A percentile compares a stretch with the other conserved stretches of the same genome.
These are phyloP conservation scores for Megaptera novaeangliae DNA, from an alignment of 2,113 vertebrate species.

Conservation along the genomic window DNA sequence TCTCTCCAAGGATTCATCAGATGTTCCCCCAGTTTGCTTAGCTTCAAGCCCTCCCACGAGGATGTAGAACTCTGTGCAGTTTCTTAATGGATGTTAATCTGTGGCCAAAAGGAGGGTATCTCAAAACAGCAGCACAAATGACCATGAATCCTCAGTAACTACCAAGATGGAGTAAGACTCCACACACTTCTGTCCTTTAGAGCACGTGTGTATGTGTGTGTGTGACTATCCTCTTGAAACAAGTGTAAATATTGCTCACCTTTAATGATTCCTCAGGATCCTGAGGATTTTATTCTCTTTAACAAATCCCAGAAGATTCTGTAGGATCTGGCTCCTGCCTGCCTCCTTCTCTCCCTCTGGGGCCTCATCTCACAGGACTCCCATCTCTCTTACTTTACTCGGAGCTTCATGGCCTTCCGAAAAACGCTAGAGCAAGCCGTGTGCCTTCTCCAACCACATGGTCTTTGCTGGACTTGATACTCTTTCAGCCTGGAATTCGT, in stretches of 20 bases:
- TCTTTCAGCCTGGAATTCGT: neutral
- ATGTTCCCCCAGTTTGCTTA: constrained; percentile 24
- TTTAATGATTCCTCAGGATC: neutral
- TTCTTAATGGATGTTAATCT: constrained; percentile 71
- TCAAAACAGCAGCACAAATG: constrained; percentile 71
- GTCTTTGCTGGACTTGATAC: neutral
- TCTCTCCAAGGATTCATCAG: constrained; percentile 32
- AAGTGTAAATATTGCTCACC: neutral
- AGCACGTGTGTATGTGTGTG: accelerated
- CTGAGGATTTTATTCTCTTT: neutral
- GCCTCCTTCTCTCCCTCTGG: neutral
- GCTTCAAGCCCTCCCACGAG: constrained; percentile 52
- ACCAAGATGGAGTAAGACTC: neutral
- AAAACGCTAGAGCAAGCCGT: neutral
- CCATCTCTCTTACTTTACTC: neutral
- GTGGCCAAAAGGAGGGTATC: constrained; percentile 66
- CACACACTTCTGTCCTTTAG: neutral
- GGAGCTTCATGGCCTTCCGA: accelerated
- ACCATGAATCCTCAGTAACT: constrained; percentile 31
- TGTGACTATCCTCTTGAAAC: neutral
- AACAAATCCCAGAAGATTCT: neutral
- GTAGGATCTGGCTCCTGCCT: neutral
- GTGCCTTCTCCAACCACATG: accelerated
- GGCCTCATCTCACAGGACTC: neutral
- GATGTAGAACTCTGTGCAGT: neutral